These are phyloP conservation scores for Ophion slaviceki DNA, from an alignment of 2,888 invertebrate genomes.

Conservation along the genomic window DNA sequence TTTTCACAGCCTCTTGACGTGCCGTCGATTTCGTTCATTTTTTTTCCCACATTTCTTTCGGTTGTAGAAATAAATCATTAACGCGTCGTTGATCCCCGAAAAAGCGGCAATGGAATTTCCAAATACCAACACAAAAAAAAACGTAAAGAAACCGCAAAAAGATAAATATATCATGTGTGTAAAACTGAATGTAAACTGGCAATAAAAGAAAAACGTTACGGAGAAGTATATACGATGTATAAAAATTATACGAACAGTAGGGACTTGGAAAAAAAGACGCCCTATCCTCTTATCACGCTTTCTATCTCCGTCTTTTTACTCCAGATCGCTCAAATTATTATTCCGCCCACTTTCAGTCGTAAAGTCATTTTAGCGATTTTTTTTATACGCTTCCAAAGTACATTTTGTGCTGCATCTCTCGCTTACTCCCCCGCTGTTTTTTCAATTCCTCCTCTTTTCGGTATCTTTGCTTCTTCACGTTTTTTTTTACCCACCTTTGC, in stretches of 20 bases:
- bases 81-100: constrained; percentile 39
- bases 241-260: constrained; percentile 45
- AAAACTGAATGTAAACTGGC: constrained; percentile 71
- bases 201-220: constrained; percentile 66
- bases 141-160: constrained; percentile 59
- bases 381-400: neutral
- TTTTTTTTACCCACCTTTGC: constrained; percentile 54
- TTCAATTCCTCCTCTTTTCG: constrained; percentile 45
- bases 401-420: constrained; percentile 1
- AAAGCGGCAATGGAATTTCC: constrained; percentile 62
- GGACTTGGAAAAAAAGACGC: constrained; percentile 33
- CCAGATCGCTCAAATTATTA: constrained; percentile 12
- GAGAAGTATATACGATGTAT: constrained; percentile 53
- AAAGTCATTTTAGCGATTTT: neutral
- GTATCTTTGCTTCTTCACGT: constrained; percentile 43
- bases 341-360: neutral
- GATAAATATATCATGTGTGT: constrained; percentile 67
- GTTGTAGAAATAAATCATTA: constrained; percentile 5
- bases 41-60: neutral
- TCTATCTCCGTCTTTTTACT: constrained; percentile 9
- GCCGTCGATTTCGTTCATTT: constrained; percentile 26
- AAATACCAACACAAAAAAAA: constrained; percentile 28
- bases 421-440: constrained; percentile 15
- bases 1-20: constrained; percentile 13
- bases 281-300: constrained; percentile 36